Base-by-base conservation (phyloP, 2,888 invertebrate genomes). In the Epinotia brunnichana region DNA sequence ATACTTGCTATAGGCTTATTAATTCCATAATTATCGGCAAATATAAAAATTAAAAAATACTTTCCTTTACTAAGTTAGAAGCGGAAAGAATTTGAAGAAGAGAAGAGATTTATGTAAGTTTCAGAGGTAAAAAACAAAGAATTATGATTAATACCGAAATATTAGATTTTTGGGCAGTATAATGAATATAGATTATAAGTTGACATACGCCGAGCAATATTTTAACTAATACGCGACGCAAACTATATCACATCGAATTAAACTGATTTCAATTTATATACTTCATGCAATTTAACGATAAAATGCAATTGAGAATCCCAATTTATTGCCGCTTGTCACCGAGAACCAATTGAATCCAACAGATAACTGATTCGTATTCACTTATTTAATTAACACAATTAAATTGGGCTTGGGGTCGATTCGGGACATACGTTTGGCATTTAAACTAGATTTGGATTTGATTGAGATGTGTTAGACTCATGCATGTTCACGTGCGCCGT, bases 331-430 rank as follows among this genome's bases (percentile, higher is more conserved):
- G 56, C 39, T 21, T 54, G 39, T 68, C 61, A 51, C 66, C 10
- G 73, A 3, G 35, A 39, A n/a, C 59, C 74, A 72, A 76, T 78
- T 79, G 79, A 80, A 78, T 73, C 76, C 73, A 76, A 77, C 76
- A 75, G 29, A 73, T 76, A 70, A 78, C 78, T 83, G 84, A 82
- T 82, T 80, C 81, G 83, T 81, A 83, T 82, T 79, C 76, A 78
- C 81, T 81, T 83, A 84, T 83, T 83, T 82, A 82, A 81, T 80
- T 81, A 66, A 66, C 66, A 56, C 66, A 66, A 82, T 81, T 79
- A 80, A 83, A 78, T 80, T 74, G 77, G 73, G 74, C 74, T 69
- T 9, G 24, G 17, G 9, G n/a, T 48, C 4, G 48, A n/a, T 48
- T 48, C 48, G 48, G n/a, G 7, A n/a, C n/a, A n/a, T n/a, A 2